A percentile compares a stretch with the other conserved stretches of the same genome.
Evolutionary conservation across 2,113 vertebrate species (phyloP).

Genomic region (Ptilonorhynchus violaceus): DNA sequence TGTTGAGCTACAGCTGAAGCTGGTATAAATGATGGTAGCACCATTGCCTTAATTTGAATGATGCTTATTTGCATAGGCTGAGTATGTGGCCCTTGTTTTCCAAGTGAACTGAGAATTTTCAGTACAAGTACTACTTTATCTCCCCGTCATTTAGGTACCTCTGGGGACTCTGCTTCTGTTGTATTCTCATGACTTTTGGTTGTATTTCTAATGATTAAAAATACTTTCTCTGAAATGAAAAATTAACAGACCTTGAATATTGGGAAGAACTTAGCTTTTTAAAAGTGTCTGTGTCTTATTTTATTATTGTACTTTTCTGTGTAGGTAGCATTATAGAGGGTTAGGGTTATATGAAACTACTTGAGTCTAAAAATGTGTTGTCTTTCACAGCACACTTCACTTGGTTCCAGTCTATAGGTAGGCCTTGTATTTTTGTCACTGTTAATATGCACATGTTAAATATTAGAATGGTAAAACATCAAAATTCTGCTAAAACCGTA

Average conservation of each 20-base stretch:
- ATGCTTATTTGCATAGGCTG: constrained; percentile 18
- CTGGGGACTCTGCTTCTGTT: not conserved
- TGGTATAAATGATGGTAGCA: not conserved
- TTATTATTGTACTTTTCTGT: not conserved
- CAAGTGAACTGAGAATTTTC: not conserved
- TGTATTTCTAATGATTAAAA: constrained; percentile 10
- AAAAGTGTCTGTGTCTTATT: not conserved
- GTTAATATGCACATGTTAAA: not conserved
- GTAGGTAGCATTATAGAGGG: not conserved
- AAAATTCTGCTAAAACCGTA: not conserved
- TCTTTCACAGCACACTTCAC: not conserved
- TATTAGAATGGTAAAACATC: not conserved
- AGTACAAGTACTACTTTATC: not conserved
- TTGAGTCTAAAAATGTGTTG: not conserved
- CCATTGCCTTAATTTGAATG: not conserved
- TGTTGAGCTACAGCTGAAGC: not conserved
- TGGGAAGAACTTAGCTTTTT: not conserved
- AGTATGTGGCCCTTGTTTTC: not conserved
- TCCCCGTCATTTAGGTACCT: not conserved
- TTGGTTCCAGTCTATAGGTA: not conserved
- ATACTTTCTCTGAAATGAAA: not conserved
- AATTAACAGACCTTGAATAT: not conserved
- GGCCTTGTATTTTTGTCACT: not conserved
- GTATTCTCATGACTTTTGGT: not conserved
- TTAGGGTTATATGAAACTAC: not conserved